phyloP scores from a whole-genome alignment of 2,888 invertebrate species.

The Chrysina gloriosa region DNA sequence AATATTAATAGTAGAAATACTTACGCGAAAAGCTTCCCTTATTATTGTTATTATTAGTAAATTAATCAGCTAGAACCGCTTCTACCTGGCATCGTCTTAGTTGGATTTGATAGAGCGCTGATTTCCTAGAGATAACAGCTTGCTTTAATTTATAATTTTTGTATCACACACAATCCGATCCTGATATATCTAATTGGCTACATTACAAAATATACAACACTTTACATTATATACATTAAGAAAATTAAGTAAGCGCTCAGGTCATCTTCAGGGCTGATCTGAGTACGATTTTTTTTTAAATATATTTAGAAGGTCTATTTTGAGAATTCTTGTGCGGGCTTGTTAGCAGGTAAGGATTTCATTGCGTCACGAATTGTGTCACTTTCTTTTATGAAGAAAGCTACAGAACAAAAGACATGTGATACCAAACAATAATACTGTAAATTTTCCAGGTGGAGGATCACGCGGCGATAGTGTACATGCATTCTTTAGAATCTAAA shows the following conservation, averaged over 20 bases:
- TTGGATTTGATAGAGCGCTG: slow-evolving; percentile 9
- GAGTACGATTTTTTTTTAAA: neutral
- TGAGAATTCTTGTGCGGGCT: slow-evolving; percentile 38
- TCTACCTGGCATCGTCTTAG: slow-evolving; percentile 8
- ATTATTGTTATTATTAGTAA: too few relatives aligned
- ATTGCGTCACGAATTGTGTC: slow-evolving; percentile 59
- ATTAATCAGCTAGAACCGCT: neutral
- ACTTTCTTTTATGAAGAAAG: slow-evolving; percentile 9
- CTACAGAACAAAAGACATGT: slow-evolving; percentile 39
- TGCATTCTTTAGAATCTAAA: slow-evolving; percentile 2
- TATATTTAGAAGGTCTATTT: neutral
- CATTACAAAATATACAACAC: slow-evolving; percentile 5
- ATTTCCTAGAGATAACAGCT: slow-evolving; percentile 18
- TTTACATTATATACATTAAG: neutral
- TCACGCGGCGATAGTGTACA: slow-evolving; percentile 43
- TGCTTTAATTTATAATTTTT: slow-evolving; percentile 8
- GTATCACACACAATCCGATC: slow-evolving; percentile 4
- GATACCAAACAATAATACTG: slow-evolving; percentile 43
- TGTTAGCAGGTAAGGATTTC: slow-evolving; percentile 57
- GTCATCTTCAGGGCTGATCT: neutral
- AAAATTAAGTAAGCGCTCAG: neutral
- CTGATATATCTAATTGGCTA: slow-evolving; percentile 30
- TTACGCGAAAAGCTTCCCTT: too few relatives aligned
- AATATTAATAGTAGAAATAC: too few relatives aligned
- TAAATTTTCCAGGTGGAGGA: slow-evolving; percentile 54